A percentile compares a stretch with the other conserved stretches of the same genome.
phyloP scores from a whole-genome alignment of 2,888 invertebrate genomes.

The Mythimna pallens region DNA sequence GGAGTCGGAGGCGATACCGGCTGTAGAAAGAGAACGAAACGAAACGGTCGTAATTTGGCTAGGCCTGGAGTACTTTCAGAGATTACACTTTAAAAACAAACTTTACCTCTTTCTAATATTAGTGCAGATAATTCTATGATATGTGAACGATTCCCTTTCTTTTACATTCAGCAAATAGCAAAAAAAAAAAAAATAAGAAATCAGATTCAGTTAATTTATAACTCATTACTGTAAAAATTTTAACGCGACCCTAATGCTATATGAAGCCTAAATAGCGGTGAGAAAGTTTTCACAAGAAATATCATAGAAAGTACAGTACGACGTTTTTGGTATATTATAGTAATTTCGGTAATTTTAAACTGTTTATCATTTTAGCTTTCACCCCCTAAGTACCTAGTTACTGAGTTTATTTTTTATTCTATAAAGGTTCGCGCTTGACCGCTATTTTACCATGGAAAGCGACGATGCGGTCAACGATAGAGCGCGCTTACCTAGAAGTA shows the following conservation, averaged over 20 bases:
- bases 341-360: conserved; percentile 19
- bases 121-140: too few species aligned
- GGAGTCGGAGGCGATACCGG: too few species aligned
- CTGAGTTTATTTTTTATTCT: neutral
- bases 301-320: conserved; percentile 46
- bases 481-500: too few species aligned
- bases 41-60: too few species aligned
- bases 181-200: too few species aligned
- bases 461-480: too few species aligned
- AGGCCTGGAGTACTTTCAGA: too few species aligned
- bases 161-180: neutral
- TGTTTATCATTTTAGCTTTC: conserved; percentile 31
- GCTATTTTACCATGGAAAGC: too few species aligned
- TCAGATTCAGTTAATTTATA: conserved; percentile 16
- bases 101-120: too few species aligned
- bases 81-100: too few species aligned
- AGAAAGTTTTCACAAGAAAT: conserved; percentile 42
- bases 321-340: conserved; percentile 18
- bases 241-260: conserved; percentile 53
- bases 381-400: neutral
- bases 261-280: conserved; percentile 39
- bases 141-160: neutral
- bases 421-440: too few species aligned
- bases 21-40: too few species aligned
- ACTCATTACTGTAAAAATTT: conserved; percentile 28